phyloP scores from a whole-genome alignment of 2,797 vertebrate genomes.

The Oreortyx pictus region DNA sequence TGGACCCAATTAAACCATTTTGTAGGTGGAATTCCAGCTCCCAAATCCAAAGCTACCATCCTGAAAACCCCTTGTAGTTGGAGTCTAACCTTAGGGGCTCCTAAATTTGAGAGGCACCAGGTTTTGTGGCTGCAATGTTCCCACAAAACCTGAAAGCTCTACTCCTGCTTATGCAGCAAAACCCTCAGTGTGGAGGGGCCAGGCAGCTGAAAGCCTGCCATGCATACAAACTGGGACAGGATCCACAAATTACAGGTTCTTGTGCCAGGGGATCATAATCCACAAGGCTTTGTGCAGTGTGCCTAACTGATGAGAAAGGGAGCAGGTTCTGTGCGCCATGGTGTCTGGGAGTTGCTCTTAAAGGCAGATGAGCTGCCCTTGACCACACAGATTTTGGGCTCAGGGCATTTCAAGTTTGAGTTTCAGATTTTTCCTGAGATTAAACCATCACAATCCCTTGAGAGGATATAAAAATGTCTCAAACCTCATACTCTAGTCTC shows the following conservation, averaged over 20 bases:
- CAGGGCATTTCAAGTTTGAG: neutral
- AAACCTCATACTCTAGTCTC: neutral
- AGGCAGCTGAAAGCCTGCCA: neutral
- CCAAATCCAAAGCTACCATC: neutral
- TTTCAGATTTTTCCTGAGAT: neutral
- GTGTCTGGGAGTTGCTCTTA: neutral
- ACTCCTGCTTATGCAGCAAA: neutral
- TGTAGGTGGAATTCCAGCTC: neutral
- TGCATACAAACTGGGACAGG: neutral
- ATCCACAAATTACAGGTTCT: neutral
- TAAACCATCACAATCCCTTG: neutral
- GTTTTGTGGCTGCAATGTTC: neutral
- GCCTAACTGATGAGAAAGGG: neutral
- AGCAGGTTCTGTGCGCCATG: rapidly evolving
- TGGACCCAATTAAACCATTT: neutral
- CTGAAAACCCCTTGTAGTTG: neutral
- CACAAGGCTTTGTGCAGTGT: neutral
- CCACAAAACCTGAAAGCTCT: neutral
- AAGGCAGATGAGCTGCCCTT: neutral
- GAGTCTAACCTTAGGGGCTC: neutral
- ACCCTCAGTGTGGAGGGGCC: neutral
- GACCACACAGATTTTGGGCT: neutral
- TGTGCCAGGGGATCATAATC: neutral
- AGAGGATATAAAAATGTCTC: neutral
- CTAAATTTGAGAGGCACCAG: neutral